Evolutionary conservation across 1,140 invertebrate genomes (phyloP), one percentile per base, ranked within the genome.

Genomic region (Meloidogyne exigua): DNA sequence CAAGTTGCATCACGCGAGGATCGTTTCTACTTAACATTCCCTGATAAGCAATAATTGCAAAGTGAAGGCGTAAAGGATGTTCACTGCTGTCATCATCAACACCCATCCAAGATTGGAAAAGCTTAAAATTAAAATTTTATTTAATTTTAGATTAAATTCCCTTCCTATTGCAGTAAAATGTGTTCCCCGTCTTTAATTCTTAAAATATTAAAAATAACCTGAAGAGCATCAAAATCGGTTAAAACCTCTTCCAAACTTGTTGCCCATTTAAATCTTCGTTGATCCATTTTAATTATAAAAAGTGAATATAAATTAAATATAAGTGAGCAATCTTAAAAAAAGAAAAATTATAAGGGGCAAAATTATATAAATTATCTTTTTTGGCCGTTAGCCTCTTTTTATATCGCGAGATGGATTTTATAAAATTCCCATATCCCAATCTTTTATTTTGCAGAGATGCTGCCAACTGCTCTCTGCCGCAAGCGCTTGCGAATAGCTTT

Each of bases 81-180:
- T 78, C 76, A 26, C 72, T 78, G 39, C 63, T 68, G 26, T 78
- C 76, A 42, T 78, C 76, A 10, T 78, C 76, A 23, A 78, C 76
- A 15, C 76, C 76, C 63, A 72, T 76, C 76, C 76, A 79, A 18
- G 73, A 64, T 65, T 76, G 42, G 25, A 79, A 79, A 23, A 63
- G 44, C 76, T 78, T 25, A 49, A 78, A 32, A 64, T 11, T 1
- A 13, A 3, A 67, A n/a, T 0, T n/a, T 69, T 69, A 28, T 13
- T 7, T 18, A 25, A 36, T 49, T 70, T 70, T 70, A 36, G n/a
- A n/a, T n/a, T n/a, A n/a, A n/a, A n/a, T n/a, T n/a, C n/a, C n/a
- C n/a, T n/a, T n/a, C n/a, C n/a, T n/a, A n/a, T n/a, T n/a, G n/a
- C n/a, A n/a, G n/a, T n/a, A n/a, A n/a, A n/a, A n/a, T n/a, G n/a